Percentiles rank a stretch among this genome's conserved stretches.
These are phyloP conservation scores for Trissolcus japonicus DNA, from an alignment of 2,888 invertebrate genomes.

Conservation along the genomic window DNA sequence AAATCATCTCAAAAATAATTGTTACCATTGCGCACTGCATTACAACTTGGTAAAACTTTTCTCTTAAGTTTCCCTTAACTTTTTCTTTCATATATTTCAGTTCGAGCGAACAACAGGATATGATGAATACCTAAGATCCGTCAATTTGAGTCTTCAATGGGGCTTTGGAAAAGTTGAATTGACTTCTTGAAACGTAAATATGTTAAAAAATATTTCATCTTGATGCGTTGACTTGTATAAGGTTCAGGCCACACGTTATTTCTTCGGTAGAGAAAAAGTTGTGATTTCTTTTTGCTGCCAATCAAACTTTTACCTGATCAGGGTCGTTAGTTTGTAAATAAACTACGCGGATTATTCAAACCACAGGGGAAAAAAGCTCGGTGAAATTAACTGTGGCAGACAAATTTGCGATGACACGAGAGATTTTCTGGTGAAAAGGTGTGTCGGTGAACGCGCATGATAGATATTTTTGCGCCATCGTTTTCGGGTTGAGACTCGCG, in stretches of 20 bases:
- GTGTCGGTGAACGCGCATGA: constrained; percentile 19
- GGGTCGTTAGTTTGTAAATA: background rate
- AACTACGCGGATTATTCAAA: constrained; percentile 14
- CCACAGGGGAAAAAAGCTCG: constrained; percentile 9
- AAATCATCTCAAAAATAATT: too few species aligned
- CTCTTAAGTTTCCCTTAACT: background rate
- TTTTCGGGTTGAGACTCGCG: constrained; percentile 37
- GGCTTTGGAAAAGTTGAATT: constrained; percentile 6
- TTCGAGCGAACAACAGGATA: background rate
- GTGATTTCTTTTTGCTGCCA: background rate
- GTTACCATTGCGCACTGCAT: too few species aligned
- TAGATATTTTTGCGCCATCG: constrained; percentile 43
- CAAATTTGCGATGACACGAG: constrained; percentile 50
- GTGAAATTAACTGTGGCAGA: constrained; percentile 29
- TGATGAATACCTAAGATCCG: constrained; percentile 4
- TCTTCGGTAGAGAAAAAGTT: too few species aligned
- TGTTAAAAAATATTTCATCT: constrained; percentile 3
- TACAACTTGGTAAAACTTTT: background rate
- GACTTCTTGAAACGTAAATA: constrained; percentile 10
- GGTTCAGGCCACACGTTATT: background rate
- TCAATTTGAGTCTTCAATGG: constrained; percentile 7
- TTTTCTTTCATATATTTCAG: background rate
- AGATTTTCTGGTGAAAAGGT: constrained; percentile 35
- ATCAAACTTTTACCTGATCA: background rate
- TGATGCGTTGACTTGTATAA: background rate